A percentile compares a stretch with the other conserved stretches of the same genome.
phyloP scores from a whole-genome alignment of 2,797 vertebrate genomes.

The Glyptemys insculpta region DNA sequence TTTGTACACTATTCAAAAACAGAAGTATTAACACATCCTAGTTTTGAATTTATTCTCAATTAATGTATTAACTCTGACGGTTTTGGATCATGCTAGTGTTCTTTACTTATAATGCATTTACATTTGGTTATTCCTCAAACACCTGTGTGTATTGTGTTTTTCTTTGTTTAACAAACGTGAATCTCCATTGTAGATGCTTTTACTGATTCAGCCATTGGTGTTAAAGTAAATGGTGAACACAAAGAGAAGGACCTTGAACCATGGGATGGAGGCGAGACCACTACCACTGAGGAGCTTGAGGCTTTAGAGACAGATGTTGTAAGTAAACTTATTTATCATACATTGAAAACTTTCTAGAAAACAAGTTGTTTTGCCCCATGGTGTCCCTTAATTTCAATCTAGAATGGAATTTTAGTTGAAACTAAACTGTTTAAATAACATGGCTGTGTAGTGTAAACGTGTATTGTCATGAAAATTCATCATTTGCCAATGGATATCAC shows the following conservation, averaged over 20 bases:
- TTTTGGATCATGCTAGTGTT: not conserved
- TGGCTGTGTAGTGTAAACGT: not conserved
- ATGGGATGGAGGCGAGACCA: conserved; percentile 95
- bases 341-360: not conserved
- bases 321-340: conserved; percentile 64
- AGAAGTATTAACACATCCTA: not conserved
- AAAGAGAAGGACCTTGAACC: conserved; percentile 98
- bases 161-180: not conserved
- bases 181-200: conserved; percentile 90
- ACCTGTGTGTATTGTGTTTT: not conserved
- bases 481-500: conserved; percentile 30
- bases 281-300: conserved; percentile 90
- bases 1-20: not conserved
- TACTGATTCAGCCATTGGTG: conserved; percentile 92
- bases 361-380: conserved; percentile 3
- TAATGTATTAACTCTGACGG: not conserved
- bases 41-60: not conserved
- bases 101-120: not conserved
- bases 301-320: conserved; percentile 97
- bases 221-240: conserved; percentile 96
- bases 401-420: not conserved
- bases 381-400: conserved; percentile 8
- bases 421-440: not conserved
- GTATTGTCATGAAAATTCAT: not conserved
- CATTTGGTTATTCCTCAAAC: not conserved